These are phyloP conservation scores for Biston betularia DNA, from an alignment of 2,888 invertebrate species.

Conservation along the genomic window DNA sequence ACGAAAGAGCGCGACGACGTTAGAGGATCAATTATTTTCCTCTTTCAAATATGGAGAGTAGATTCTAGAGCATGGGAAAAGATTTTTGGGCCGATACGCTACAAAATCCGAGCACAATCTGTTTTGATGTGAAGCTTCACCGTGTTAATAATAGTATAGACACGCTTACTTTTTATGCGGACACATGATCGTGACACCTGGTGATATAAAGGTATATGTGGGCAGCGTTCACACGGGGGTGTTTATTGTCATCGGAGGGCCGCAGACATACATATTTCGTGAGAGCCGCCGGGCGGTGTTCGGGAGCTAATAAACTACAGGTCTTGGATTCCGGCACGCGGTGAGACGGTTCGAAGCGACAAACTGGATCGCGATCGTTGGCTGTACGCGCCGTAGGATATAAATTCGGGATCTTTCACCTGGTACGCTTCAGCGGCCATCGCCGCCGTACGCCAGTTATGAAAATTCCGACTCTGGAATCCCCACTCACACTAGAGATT, in stretches of 20 bases:
- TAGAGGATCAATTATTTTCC: conserved; percentile 35
- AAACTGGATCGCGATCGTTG: conserved; percentile 61
- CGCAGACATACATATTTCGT: conserved; percentile 70
- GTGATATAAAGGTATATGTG: conserved; percentile 70
- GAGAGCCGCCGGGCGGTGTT: conserved; percentile 54
- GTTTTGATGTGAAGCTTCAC: conserved; percentile 47
- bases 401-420: conserved; percentile 76
- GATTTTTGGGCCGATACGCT: conserved; percentile 34
- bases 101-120: conserved; percentile 42
- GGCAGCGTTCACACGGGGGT: conserved; percentile 62
- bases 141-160: conserved; percentile 59
- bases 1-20: conserved; percentile 24
- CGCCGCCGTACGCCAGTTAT: conserved; percentile 74
- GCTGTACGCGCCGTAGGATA: conserved; percentile 65
- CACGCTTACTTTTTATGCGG: conserved; percentile 63
- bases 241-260: conserved; percentile 69
- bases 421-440: conserved; percentile 69
- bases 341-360: conserved; percentile 43
- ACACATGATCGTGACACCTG: conserved; percentile 67
- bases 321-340: conserved; percentile 56
- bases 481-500: conserved; percentile 80
- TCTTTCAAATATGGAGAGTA: conserved; percentile 22
- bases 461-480: conserved; percentile 83
- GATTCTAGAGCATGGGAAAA: conserved; percentile 23
- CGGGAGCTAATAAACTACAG: conserved; percentile 69